These are phyloP conservation scores for Volucella zonaria DNA, from an alignment of 2,888 invertebrate species.

Conservation along the genomic window DNA sequence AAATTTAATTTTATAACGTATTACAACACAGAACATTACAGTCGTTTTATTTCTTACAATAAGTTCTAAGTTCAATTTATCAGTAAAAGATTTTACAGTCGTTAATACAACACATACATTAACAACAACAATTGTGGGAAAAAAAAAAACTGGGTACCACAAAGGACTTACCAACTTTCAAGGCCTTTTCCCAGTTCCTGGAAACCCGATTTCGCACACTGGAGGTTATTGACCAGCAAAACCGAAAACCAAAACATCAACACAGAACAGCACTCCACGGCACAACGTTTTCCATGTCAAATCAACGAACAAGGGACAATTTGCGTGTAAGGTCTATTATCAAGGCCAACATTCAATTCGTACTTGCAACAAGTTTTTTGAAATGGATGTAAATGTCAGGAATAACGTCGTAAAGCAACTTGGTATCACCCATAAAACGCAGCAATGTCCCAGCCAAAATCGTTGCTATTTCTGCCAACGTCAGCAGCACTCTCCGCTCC, in stretches of 20 bases:
- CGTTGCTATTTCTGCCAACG: constrained; percentile 15
- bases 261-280: constrained; percentile 7
- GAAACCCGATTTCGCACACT: constrained; percentile 17
- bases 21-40: no score
- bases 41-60: no score
- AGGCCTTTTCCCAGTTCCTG: constrained; percentile 8
- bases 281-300: background rate
- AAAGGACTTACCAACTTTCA: constrained; percentile 15
- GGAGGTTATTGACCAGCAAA: constrained; percentile 7
- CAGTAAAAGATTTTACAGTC: no score
- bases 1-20: no score
- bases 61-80: no score
- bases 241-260: background rate
- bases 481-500: constrained; percentile 12
- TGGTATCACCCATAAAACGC: constrained; percentile 4
- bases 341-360: constrained; percentile 16
- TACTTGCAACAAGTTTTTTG: constrained; percentile 9
- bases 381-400: no score
- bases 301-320: background rate
- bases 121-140: constrained; percentile 24
- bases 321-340: constrained; percentile 19
- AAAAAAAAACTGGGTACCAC: constrained; percentile 7
- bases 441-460: no score
- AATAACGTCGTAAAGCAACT: constrained; percentile 3
- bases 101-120: no score